Base-by-base conservation (phyloP, 2,113 vertebrate genomes). In the Eclectus roratus region DNA sequence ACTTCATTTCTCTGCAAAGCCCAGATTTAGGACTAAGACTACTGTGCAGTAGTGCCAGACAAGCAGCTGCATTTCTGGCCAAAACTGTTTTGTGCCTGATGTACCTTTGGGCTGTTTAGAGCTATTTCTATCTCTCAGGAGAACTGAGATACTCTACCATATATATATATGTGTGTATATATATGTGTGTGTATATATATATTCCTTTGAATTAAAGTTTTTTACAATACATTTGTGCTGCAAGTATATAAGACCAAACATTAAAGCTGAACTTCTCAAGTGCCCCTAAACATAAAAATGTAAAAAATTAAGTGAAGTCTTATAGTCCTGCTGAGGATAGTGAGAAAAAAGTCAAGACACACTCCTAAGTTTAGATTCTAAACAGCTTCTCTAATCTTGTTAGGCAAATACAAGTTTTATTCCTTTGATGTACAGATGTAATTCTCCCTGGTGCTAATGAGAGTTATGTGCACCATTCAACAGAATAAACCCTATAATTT, bases 91-190 rank as follows among this genome's bases (percentile, higher is more conserved):
- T 14, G 10, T 58, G 16, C 3, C 17, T 20, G 72, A 9, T 0
- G 0, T 28, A 64, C 1, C 6, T 9, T 37, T 50, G 14, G 20
- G 21, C 13, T 70, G 2, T 60, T 82, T 29, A 47, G 41, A 55
- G 17, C 6, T 68, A 8, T 9, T 73, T 6, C 6, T 63, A 17
- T 31, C 19, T n/a, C 33, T n/a, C 37, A 29, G 23, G 5, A 70
- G 9, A 47, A 5, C 27, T 44, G 44, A 65, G 35, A 14, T 73
- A 50, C 2, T 1, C 7, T 56, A 66, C 15, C 35, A 25, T 39
- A 23, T 4, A 6, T n/a, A 7, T 20, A 12, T 27, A 6, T 47
- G 4, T 31, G 20, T 11, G 11, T 52, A 10, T 35, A 4, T 1
- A 4, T 50, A 18, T 17, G 14, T 44, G 15, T 44, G 18, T 46